A percentile compares a stretch with the other conserved stretches of the same genome.
phyloP scores from a whole-genome alignment of 2,113 vertebrate genomes.

The Muntiacus reevesi region DNA sequence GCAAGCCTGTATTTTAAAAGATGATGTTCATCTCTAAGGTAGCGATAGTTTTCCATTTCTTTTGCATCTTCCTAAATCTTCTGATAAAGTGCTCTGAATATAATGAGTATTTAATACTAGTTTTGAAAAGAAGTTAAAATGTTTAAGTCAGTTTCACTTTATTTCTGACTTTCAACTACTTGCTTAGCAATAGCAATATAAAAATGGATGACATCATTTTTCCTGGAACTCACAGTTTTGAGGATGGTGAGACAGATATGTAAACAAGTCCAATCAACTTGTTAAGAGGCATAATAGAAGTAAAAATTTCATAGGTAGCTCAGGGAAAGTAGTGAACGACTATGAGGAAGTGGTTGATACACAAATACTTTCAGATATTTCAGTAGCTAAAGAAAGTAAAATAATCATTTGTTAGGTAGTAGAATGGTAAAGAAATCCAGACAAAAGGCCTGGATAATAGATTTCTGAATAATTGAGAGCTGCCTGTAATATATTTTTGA shows the following conservation, averaged over 20 bases:
- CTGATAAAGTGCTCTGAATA: not conserved
- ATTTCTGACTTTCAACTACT: not conserved
- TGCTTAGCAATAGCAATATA: not conserved
- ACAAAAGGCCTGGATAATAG: not conserved
- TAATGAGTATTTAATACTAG: not conserved
- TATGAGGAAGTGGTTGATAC: not conserved
- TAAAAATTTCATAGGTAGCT: not conserved
- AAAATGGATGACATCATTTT: not conserved
- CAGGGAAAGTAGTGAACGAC: not conserved
- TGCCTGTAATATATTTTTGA: not conserved
- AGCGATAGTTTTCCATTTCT: not conserved
- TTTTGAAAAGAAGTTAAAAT: not conserved
- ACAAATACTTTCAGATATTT: not conserved
- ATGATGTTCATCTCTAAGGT: not conserved
- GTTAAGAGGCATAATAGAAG: not conserved
- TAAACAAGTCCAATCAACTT: not conserved
- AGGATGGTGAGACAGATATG: not conserved
- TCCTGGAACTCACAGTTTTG: not conserved
- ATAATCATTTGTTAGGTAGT: not conserved
- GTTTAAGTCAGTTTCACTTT: not conserved
- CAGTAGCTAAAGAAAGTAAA: not conserved
- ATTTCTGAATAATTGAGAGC: not conserved
- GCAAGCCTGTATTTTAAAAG: not conserved
- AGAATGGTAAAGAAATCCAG: not conserved
- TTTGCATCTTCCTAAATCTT: not conserved